These are phyloP conservation scores for Drosophila nannoptera DNA, from an alignment of 1,140 invertebrate genomes.

Conservation along the genomic window DNA sequence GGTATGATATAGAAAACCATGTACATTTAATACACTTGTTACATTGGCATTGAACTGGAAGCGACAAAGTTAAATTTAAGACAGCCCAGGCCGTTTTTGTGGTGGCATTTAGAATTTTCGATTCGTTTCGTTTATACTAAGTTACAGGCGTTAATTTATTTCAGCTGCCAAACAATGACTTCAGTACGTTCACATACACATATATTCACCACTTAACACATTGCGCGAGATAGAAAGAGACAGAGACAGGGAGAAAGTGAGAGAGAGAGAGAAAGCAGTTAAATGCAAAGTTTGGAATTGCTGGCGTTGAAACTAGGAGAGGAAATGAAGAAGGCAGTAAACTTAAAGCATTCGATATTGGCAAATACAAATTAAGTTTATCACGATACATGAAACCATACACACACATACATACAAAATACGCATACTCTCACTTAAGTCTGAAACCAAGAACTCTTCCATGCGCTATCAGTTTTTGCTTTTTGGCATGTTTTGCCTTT, in stretches of 20 bases:
- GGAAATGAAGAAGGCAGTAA: no score
- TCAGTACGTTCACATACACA: conserved; percentile 24
- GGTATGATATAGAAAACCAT: conserved; percentile 28
- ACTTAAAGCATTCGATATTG: background rate
- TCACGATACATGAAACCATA: conserved; percentile 22
- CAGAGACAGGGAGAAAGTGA: conserved; percentile 3
- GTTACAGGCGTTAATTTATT: conserved; percentile 10
- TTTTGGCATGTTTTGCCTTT: background rate
- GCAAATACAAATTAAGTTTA: conserved; percentile 6
- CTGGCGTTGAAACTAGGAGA: conserved; percentile 12
- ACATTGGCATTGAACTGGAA: conserved; percentile 42
- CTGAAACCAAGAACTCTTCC: conserved; percentile 25
- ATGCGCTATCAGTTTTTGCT: background rate
- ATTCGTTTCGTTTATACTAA: conserved; percentile 13
- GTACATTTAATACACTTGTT: conserved; percentile 39
- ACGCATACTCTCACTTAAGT: conserved; percentile 7
- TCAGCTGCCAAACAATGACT: conserved; percentile 37
- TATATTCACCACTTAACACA: background rate
- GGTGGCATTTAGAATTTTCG: conserved; percentile 23
- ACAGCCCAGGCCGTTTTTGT: conserved; percentile 21
- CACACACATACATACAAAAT: conserved; percentile 27
- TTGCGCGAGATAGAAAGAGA: conserved; percentile 6
- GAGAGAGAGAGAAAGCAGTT: conserved; percentile 2
- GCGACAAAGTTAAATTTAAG: conserved; percentile 37
- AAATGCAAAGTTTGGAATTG: conserved; percentile 36